Evolutionary conservation across 2,888 invertebrate species (phyloP), one percentile per base, ranked within the genome.

Genomic region (Eupithecia abbreviata): DNA sequence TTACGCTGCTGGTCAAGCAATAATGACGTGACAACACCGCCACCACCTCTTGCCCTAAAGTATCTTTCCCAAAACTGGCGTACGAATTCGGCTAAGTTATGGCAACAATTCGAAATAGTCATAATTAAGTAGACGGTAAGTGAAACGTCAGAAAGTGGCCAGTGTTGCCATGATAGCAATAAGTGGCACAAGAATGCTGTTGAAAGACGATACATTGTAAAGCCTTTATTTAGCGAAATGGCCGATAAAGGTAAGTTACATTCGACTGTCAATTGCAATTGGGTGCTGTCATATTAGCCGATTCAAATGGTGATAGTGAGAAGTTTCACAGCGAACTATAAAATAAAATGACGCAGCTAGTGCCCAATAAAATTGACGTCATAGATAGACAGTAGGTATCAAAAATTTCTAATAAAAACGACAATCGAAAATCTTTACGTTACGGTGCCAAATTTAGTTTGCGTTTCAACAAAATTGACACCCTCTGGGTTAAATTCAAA

Each of bases 91-190:
- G 51, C 66, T 47, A 18, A 74, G 51, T 69, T 47, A 78, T 76
- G 73, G n/a, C 70, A 73, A 41, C 71, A 55, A 78, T 78, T 47
- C 73, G n/a, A 73, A 75, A 76, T 72, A 76, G 71, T 72, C 73
- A 74, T 76, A 74, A 78, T 73, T 72, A 72, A 47, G 45, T 43
- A 43, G 49, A 74, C 47, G 74, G 66, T 78, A 76, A 78, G 78
- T 78, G 78, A 78, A 78, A 78, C 78, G 72, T 78, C 76, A 76
- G 51, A 75, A 74, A 75, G 51, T 41, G 1, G 49, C n/a, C 74
- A 77, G 15, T 66, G 41, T 42, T 42, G 66, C 42, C 66, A 41
- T 72, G 74, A 74, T 71, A 62, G 66, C 68, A 7, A 18, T 18
- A 69, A 77, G 74, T 65, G 18, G 67, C 55, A 55, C 55, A 47